Evolutionary conservation across 2,797 vertebrate genomes (phyloP).

Genomic region (Microctenopoma steveboyesi): DNA sequence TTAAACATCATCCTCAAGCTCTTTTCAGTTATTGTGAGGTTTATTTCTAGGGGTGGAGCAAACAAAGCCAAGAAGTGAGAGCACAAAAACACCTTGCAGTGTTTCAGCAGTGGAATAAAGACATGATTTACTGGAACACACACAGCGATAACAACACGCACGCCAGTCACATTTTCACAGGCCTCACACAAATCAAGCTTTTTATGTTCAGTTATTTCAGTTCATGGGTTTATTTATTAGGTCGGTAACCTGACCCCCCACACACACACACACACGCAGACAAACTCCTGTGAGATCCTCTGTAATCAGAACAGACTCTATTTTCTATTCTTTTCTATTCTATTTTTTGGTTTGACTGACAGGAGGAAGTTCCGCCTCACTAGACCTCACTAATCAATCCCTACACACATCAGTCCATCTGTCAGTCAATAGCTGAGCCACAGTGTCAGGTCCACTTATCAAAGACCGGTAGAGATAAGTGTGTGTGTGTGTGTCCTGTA

Average conservation of each 20-base stretch:
- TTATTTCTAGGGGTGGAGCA: too few species aligned
- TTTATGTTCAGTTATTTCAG: conserved; percentile 25
- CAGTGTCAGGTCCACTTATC: conserved; percentile 22
- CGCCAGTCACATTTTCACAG: neutral
- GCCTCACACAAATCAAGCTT: conserved; percentile 19
- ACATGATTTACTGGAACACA: neutral
- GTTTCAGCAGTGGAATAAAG: too few species aligned
- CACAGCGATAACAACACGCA: neutral
- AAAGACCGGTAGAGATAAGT: conserved; percentile 10
- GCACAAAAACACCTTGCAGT: too few species aligned
- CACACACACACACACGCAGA: conserved; percentile 3
- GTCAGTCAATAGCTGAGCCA: conserved; percentile 53
- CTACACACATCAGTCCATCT: conserved; percentile 55
- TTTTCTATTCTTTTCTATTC: neutral
- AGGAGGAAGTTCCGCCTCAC: conserved; percentile 55
- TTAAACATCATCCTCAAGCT: too few species aligned
- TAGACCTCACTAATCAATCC: conserved; percentile 58
- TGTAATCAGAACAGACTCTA: conserved; percentile 38
- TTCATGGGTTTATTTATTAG: conserved; percentile 9
- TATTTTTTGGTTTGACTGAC: conserved; percentile 49
- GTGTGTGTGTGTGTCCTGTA: conserved; percentile 16
- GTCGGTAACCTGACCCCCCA: neutral
- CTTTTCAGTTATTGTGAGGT: too few species aligned
- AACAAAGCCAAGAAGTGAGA: too few species aligned
- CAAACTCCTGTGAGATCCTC: conserved; percentile 2